A percentile compares a stretch with the other conserved stretches of the same genome.
Evolutionary conservation across 2,113 vertebrate species (phyloP).

Genomic region (Tor tambroides): DNA sequence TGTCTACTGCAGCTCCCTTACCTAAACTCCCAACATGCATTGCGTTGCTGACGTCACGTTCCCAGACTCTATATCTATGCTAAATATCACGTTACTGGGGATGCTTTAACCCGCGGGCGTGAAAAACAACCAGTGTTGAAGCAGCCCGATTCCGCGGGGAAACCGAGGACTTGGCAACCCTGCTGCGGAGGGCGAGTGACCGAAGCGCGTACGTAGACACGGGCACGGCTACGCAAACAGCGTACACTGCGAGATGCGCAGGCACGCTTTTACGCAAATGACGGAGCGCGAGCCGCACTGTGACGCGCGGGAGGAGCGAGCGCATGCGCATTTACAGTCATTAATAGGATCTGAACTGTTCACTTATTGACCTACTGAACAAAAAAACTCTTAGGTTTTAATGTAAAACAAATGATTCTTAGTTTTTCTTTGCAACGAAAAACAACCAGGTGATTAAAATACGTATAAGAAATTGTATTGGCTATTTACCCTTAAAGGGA

Average conservation of each 20-base stretch:
- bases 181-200: constrained; percentile 67
- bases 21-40: neutral
- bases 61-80: neutral
- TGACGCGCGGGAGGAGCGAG: constrained; percentile 60
- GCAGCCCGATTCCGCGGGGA: too few relatives aligned
- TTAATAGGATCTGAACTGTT: neutral
- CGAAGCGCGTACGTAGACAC: constrained; percentile 59
- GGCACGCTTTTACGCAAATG: constrained; percentile 38
- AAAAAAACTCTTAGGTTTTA: too few relatives aligned
- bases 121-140: too few relatives aligned
- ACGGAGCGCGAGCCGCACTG: constrained; percentile 51
- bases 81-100: too few relatives aligned
- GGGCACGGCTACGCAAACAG: constrained; percentile 55
- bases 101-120: too few relatives aligned
- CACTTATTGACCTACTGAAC: neutral
- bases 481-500: neutral
- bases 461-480: neutral
- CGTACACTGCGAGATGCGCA: constrained; percentile 36
- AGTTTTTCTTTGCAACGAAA: too few relatives aligned
- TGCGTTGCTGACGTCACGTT: neutral
- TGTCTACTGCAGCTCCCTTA: neutral
- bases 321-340: constrained; percentile 25
- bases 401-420: too few relatives aligned
- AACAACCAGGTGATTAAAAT: too few relatives aligned
- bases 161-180: too few relatives aligned